phyloP scores from a whole-genome alignment of 2,888 invertebrate genomes.

The Capitulum mitella region DNA sequence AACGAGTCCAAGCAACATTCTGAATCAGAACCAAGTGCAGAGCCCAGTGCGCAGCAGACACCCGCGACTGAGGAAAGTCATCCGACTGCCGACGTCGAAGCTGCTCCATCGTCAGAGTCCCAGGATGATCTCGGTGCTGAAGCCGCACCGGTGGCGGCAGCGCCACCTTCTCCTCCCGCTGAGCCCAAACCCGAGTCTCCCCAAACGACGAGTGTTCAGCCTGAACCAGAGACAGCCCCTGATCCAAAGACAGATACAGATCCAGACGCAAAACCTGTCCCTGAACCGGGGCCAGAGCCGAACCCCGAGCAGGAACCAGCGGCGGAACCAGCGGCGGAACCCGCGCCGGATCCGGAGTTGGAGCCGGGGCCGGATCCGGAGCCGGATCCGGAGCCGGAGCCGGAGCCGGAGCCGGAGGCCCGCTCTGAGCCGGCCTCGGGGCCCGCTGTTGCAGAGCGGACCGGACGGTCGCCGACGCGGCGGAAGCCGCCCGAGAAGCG shows the following conservation, averaged over 20 bases:
- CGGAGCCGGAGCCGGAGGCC: neutral
- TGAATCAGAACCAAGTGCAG: no score
- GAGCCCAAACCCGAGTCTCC: no score
- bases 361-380: neutral
- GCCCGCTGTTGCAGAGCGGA: neutral
- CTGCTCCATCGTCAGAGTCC: no score
- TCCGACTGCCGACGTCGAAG: no score
- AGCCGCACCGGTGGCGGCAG: no score
- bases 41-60: no score
- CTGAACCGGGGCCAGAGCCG: neutral
- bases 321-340: neutral
- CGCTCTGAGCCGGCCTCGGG: neutral
- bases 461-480: neutral
- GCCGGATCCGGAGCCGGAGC: neutral
- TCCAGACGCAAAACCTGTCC: neutral
- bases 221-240: no score
- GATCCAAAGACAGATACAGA: neutral
- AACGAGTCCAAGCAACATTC: no score
- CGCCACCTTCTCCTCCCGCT: no score
- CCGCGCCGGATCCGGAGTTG: neutral
- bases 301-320: neutral
- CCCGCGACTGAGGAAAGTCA: no score
- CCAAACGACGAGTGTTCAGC: no score
- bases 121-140: no score
- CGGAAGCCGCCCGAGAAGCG: neutral